Base-by-base conservation (phyloP, 1,140 invertebrate species). In the Eumaeus atala region DNA sequence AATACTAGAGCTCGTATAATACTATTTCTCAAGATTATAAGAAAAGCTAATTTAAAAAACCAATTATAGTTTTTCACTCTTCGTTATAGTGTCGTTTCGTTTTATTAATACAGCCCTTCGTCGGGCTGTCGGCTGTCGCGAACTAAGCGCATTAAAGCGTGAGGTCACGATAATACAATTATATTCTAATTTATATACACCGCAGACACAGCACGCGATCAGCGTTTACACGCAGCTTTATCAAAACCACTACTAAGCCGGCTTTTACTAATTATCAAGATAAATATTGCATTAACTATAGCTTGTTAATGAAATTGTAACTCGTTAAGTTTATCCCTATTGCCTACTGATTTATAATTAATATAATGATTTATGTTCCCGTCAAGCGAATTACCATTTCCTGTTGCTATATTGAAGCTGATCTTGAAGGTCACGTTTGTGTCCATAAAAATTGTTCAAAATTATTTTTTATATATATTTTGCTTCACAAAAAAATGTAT, bases 101-200 rank as follows among this genome's bases (percentile, higher is more conserved):
- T 63, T 63, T 66, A 62, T 66, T 66, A 63, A 63, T 58, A 60
- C 51, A 60, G 63, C 60, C 61, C 63, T 62, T 67, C 66, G 62
- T 54, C 68, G 51, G 40, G 61, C 56, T 58, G 61, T 59, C 64
- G 40, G 61, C 56, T 58, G 61, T 59, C 64, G 59, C 56, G 59
- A 58, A 64, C 62, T 64, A 58, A 67, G 65, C 65, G 67, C 65
- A 66, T 64, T 62, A 65, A 73, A 74, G 71, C 76, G 70, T 72
- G 70, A 72, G 74, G 74, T 81, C 80, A 83, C 83, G 83, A 86
- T 84, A 86, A 81, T 67, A 82, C 83, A 86, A 86, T 86, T 86
- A 86, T 76, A 74, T 83, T 84, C 84, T 86, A 86, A 86, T 86
- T 86, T 86, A 86, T 86, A 86, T 77, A 69, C 76, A 66, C 69